Conservation (phyloP, 2,888 invertebrate genomes). For the Mimachlamys varia region DNA sequence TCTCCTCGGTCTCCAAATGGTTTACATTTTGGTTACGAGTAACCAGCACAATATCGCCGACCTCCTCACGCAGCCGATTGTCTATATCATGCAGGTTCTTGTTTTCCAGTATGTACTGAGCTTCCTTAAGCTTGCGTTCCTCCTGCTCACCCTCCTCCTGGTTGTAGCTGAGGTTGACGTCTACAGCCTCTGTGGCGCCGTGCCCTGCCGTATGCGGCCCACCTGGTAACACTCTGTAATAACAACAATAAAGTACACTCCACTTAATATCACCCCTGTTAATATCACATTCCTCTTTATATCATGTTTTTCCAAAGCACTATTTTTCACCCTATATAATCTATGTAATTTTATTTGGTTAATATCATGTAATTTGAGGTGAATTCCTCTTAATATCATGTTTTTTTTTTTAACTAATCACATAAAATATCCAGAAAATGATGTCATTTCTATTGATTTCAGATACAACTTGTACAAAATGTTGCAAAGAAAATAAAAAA, state of each 20-base stretch:
- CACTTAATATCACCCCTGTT: too few relatives aligned
- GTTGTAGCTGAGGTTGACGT: conserved; percentile 76
- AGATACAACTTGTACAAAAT: too few relatives aligned
- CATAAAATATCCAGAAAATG: too few relatives aligned
- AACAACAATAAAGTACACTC: conserved; percentile 31
- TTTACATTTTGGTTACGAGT: conserved; percentile 63
- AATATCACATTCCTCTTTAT: too few relatives aligned
- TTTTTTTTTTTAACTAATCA: too few relatives aligned
- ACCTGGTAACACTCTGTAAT: conserved; percentile 66
- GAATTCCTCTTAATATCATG: too few relatives aligned
- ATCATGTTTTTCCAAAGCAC: too few relatives aligned
- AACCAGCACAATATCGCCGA: conserved; percentile 65
- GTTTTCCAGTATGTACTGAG: conserved; percentile 67
- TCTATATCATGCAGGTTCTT: conserved; percentile 70
- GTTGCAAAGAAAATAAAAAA: too few relatives aligned
- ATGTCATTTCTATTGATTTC: too few relatives aligned
- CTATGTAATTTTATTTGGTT: too few relatives aligned
- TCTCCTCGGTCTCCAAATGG: conserved; percentile 61
- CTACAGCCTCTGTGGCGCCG: conserved; percentile 78
- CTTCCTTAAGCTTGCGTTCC: conserved; percentile 67
- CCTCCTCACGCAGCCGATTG: conserved; percentile 72
- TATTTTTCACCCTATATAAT: too few relatives aligned
- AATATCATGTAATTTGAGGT: too few relatives aligned
- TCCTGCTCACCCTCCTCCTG: conserved; percentile 72
- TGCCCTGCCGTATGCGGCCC: conserved; percentile 68